Evolutionary conservation across 1,140 invertebrate species (phyloP).

Genomic region (Nymphalis io): DNA sequence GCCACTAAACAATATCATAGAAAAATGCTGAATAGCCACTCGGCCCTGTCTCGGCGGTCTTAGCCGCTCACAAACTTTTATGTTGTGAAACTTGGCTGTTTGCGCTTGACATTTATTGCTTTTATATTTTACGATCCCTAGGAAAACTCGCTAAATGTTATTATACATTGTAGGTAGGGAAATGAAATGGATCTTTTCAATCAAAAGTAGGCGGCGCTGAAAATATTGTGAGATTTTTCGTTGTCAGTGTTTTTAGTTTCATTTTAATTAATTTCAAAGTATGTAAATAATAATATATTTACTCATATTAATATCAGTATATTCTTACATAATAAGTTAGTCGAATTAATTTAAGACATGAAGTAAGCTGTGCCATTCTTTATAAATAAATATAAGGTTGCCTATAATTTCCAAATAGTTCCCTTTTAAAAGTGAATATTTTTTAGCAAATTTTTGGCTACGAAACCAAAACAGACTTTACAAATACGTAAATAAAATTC

Average conservation of each 20-base stretch:
- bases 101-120: constrained; percentile 74
- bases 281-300: too few relatives aligned
- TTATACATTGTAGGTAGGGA: constrained; percentile 15
- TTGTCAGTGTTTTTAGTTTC: not conserved
- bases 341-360: too few relatives aligned
- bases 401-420: too few relatives aligned
- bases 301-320: too few relatives aligned
- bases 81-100: constrained; percentile 73
- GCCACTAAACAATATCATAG: constrained; percentile 48
- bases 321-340: too few relatives aligned
- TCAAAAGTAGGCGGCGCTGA: constrained; percentile 3
- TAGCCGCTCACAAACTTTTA: constrained; percentile 62
- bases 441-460: too few relatives aligned
- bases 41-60: constrained; percentile 47
- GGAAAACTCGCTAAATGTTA: constrained; percentile 45
- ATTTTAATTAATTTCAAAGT: not conserved
- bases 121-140: constrained; percentile 71
- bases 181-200: constrained; percentile 15
- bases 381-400: too few relatives aligned
- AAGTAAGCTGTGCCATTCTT: too few relatives aligned
- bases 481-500: too few relatives aligned
- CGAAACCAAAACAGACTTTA: too few relatives aligned
- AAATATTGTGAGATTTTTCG: not conserved
- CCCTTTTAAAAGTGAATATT: too few relatives aligned
- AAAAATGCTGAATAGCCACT: constrained; percentile 70